A percentile compares a stretch with the other conserved stretches of the same genome.
phyloP scores from a whole-genome alignment of 1,140 invertebrate genomes.

The Linepithema humile region DNA sequence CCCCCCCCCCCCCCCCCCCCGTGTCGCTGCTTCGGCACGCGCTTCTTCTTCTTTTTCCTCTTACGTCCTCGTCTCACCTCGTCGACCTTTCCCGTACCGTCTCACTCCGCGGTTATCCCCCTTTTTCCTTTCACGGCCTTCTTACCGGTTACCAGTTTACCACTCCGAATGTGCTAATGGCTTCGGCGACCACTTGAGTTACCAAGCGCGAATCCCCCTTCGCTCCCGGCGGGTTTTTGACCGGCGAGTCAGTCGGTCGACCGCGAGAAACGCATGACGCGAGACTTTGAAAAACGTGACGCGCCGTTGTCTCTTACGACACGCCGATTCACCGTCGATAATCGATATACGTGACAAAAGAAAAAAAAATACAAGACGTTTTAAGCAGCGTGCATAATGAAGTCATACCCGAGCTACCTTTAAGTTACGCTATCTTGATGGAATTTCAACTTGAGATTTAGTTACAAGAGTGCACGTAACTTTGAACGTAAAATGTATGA shows the following conservation, averaged over 20 bases:
- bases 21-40: constrained; percentile 50
- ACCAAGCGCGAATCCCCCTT: constrained; percentile 39
- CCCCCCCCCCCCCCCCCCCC: background rate
- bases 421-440: too few relatives aligned
- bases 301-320: background rate
- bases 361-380: too few relatives aligned
- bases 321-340: background rate
- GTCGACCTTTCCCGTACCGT: background rate
- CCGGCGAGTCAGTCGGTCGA: background rate
- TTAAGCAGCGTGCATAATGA: background rate
- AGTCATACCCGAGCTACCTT: background rate
- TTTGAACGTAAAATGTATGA: too few relatives aligned
- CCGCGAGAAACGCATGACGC: background rate
- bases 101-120: background rate
- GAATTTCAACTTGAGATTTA: too few relatives aligned
- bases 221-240: background rate
- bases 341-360: background rate
- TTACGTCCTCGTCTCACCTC: background rate
- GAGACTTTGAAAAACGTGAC: background rate
- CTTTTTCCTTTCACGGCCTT: constrained; percentile 2
- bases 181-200: constrained; percentile 31
- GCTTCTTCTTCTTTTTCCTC: constrained; percentile 39
- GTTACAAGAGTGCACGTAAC: too few relatives aligned
- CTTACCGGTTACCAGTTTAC: constrained; percentile 39
- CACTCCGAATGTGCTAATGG: constrained; percentile 46